phyloP scores from a whole-genome alignment of 2,888 invertebrate genomes.

The Latheticus oryzae region DNA sequence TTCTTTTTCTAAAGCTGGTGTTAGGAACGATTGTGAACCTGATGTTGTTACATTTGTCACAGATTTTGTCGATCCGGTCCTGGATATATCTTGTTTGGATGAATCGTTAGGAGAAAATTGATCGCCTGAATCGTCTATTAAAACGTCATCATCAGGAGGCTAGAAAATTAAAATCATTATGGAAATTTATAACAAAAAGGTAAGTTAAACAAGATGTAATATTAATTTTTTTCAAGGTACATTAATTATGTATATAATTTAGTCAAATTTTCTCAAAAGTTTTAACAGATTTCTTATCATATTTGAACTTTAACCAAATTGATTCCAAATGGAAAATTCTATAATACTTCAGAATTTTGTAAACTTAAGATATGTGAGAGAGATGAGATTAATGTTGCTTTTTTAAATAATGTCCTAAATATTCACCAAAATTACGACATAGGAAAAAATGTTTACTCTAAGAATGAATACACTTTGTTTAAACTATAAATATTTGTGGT shows the following conservation, averaged over 20 bases:
- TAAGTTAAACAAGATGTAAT: too few relatives aligned
- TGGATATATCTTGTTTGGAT: constrained; percentile 38
- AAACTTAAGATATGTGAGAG: too few relatives aligned
- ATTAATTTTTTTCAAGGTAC: too few relatives aligned
- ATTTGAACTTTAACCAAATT: too few relatives aligned
- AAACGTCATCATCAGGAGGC: constrained; percentile 53
- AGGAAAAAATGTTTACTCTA: constrained; percentile 18
- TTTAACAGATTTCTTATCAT: too few relatives aligned
- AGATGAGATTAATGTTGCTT: too few relatives aligned
- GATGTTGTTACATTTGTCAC: constrained; percentile 56
- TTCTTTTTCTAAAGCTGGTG: constrained; percentile 64
- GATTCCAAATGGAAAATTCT: too few relatives aligned
- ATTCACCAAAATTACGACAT: constrained; percentile 17
- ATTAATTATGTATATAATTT: too few relatives aligned
- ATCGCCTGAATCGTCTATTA: constrained; percentile 54
- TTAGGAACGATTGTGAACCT: constrained; percentile 57
- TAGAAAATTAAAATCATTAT: constrained; percentile 11
- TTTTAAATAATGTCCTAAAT: constrained; percentile 2
- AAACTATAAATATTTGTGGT: constrained; percentile 31
- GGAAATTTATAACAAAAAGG: too few relatives aligned
- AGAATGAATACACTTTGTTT: constrained; percentile 23
- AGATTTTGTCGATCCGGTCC: constrained; percentile 46
- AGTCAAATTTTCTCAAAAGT: too few relatives aligned
- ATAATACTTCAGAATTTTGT: too few relatives aligned
- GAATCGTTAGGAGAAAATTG: constrained; percentile 50